phyloP scores from a whole-genome alignment of 2,113 vertebrate species.

The Xenopus borealis region DNA sequence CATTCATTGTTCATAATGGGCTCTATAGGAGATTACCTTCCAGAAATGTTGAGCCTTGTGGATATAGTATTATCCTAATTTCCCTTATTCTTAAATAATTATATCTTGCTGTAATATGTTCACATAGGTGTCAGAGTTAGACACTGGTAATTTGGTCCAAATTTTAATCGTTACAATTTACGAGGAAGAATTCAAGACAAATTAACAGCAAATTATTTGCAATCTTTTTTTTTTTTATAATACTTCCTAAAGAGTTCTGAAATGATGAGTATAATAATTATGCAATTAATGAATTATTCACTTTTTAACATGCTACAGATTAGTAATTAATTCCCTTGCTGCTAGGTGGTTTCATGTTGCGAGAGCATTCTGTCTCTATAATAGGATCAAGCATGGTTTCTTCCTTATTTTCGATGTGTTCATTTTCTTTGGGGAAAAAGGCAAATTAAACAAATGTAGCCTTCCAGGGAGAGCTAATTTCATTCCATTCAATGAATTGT shows the following conservation, averaged over 20 bases:
- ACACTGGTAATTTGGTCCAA: too few relatives aligned
- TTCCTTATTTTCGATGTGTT: constrained; percentile 1
- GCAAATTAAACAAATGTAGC: background rate
- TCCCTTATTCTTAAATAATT: too few relatives aligned
- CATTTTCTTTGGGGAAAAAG: background rate
- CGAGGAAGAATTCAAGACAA: too few relatives aligned
- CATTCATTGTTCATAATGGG: too few relatives aligned
- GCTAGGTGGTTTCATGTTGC: constrained; percentile 36
- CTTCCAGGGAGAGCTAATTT: background rate
- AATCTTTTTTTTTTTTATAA: too few relatives aligned
- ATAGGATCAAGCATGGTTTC: constrained; percentile 14
- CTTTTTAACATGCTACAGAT: constrained; percentile 13
- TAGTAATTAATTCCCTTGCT: constrained; percentile 38
- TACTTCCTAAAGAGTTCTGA: constrained; percentile 15
- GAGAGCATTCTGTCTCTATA: constrained; percentile 26
- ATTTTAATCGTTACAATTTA: too few relatives aligned
- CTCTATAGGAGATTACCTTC: too few relatives aligned
- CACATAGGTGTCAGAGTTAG: too few relatives aligned
- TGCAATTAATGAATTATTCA: constrained; percentile 40
- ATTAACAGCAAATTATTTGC: too few relatives aligned
- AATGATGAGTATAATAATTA: constrained; percentile 33
- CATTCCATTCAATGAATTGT: constrained; percentile 1
- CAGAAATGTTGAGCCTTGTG: too few relatives aligned
- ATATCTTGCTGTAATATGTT: too few relatives aligned
- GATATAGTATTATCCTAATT: too few relatives aligned